A percentile compares a stretch with the other conserved stretches of the same genome.
Conservation (phyloP, 2,797 vertebrate species). For the Remorina albescens region DNA sequence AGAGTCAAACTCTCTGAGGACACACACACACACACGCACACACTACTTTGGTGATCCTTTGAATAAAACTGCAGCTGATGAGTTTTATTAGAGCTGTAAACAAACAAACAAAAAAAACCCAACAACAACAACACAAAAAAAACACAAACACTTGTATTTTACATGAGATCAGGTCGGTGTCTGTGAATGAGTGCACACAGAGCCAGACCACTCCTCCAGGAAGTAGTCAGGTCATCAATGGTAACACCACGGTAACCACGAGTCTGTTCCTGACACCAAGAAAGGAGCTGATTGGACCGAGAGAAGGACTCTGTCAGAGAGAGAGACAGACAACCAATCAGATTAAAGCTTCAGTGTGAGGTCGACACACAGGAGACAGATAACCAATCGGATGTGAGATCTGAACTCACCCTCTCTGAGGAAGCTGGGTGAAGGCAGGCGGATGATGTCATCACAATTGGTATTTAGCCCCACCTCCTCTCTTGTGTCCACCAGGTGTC, state of each 20-base stretch:
- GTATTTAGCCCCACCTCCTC: slow-evolving; percentile 83
- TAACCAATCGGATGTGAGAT: neutral
- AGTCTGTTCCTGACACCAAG: slow-evolving; percentile 95
- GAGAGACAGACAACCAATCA: slow-evolving; percentile 8
- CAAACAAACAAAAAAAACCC: no score
- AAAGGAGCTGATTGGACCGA: slow-evolving; percentile 90
- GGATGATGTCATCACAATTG: slow-evolving; percentile 79
- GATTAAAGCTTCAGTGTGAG: neutral
- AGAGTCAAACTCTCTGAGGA: slow-evolving; percentile 86
- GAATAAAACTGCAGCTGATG: no score
- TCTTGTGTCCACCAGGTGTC: slow-evolving; percentile 92
- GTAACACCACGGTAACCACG: slow-evolving; percentile 88
- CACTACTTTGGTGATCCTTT: no score
- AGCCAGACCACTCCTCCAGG: slow-evolving; percentile 95
- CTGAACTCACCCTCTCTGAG: slow-evolving; percentile 84
- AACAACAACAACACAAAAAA: no score
- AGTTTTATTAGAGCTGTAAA: no score
- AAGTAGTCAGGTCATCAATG: slow-evolving; percentile 91
- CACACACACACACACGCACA: neutral
- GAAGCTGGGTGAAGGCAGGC: slow-evolving; percentile 84
- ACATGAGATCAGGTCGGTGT: slow-evolving; percentile 93
- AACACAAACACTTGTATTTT: slow-evolving; percentile 66
- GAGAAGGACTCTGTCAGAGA: slow-evolving; percentile 87
- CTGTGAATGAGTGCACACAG: slow-evolving; percentile 95
- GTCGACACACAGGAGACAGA: neutral